Base-by-base conservation (phyloP, 2,113 vertebrate genomes). In the Labeo catla region DNA sequence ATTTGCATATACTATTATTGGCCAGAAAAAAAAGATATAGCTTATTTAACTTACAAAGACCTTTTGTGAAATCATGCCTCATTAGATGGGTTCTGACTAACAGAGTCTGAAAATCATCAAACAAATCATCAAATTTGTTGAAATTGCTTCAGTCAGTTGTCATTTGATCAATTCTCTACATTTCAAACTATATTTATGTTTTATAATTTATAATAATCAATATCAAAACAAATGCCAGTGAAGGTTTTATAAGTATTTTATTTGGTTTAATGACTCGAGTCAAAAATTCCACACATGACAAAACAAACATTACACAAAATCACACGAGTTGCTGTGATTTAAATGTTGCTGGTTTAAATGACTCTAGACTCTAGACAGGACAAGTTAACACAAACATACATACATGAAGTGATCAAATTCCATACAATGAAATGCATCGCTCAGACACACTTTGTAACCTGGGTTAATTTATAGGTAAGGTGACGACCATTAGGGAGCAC, bases 191-290 rank as follows among this genome's bases (percentile, higher is more conserved):
- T 57, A 57, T 36, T 39, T 3, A 65, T 61, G 2, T 61, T 79
- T 79, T 36, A 1, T 61, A 0, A 79, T 61, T 52, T 65, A 65
- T 6, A 54, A 1, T 0, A 23, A 34, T n/a, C 19, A 49, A 73
- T 28, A 11, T n/a, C 68, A 50, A 80, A 43, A 36, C 63, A 54
- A 66, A n/a, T 52, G 34, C 6, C 15, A 16, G 49, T 86, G 0
- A 3, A 5, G 54, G 84, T 91, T 90, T 88, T 57, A 57, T 23
- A 85, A 43, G n/a, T 0, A 34, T 86, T 85, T 93, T 93, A 76
- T 88, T 86, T 87, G 43, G 81, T 66, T 84, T 73, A 89, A 66
- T 63, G 52, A 80, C n/a, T 78, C 19, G 54, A 87, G 11, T 86
- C 81, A 87, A 84, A 90, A 88, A 83, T 86, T 87, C 57, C 72